These are phyloP conservation scores for Heliconius hewitsoni DNA, from an alignment of 1,140 invertebrate species.

Conservation along the genomic window DNA sequence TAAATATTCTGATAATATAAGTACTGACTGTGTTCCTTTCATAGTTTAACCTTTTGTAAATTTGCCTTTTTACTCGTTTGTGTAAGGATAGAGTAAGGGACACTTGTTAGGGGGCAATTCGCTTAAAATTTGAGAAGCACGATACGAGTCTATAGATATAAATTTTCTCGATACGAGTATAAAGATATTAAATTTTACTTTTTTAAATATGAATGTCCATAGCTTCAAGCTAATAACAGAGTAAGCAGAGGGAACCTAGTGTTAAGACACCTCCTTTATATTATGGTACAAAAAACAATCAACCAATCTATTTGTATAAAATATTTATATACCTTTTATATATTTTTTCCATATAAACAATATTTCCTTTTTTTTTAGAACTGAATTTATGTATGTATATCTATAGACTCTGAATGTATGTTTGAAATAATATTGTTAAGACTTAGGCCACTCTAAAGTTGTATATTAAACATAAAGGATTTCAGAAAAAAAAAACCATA, in stretches of 20 bases:
- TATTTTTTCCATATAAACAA: too few species aligned
- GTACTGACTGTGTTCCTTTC: slow-evolving; percentile 64
- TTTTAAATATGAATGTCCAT: too few species aligned
- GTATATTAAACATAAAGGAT: not conserved
- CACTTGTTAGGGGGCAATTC: slow-evolving; percentile 39
- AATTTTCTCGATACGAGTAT: not conserved
- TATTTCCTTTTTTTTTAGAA: too few species aligned
- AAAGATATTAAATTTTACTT: not conserved
- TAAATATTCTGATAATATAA: slow-evolving; percentile 47
- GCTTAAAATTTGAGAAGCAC: slow-evolving; percentile 29
- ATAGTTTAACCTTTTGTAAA: slow-evolving; percentile 54
- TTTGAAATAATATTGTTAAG: slow-evolving; percentile 20
- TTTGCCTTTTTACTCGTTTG: slow-evolving; percentile 46
- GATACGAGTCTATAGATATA: slow-evolving; percentile 25
- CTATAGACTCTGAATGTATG: slow-evolving; percentile 25
- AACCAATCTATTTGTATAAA: too few species aligned
- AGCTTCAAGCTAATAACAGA: too few species aligned
- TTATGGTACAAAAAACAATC: too few species aligned
- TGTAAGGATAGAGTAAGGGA: slow-evolving; percentile 42
- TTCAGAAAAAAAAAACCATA: not conserved
- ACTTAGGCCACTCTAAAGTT: not conserved
- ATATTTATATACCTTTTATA: too few species aligned
- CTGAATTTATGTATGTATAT: not conserved
- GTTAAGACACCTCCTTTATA: too few species aligned
- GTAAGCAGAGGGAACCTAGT: too few species aligned